Base-by-base conservation (phyloP, 2,888 invertebrate species). In the Elegia similella region DNA sequence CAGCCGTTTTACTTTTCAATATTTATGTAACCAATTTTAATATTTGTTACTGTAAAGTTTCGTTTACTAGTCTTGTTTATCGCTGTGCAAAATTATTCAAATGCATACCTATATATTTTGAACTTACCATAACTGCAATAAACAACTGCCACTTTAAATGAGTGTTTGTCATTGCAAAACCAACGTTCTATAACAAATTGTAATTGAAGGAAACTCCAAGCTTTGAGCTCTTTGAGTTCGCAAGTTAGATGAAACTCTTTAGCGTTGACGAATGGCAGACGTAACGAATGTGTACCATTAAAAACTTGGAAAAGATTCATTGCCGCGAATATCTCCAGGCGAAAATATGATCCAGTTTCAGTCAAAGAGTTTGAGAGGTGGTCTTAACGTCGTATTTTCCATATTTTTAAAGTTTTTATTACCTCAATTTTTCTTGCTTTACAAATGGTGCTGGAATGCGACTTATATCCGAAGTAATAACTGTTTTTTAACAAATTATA, bases 241-340 rank as follows among this genome's bases (percentile, higher is more conserved):
- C 74, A 84, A 84, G 83, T 85, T 82, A 76, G 78, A 77, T 75
- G 76, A 70, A 76, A 76, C 78, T 80, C 79, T 75, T 80, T 78
- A 76, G 70, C 77, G 80, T 75, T 85, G 86, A 86, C 82, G 82
- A 82, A 85, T 84, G 74, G 78, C 72, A 72, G 70, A 75, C 73
- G 82, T 86, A 83, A 87, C 85, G 82, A 86, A 88, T 88, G 85
- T 84, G 82, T 82, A 84, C 82, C 86, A 87, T 88, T 86, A 87
- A 85, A 38, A 88, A 88, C 86, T 88, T 88, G 73, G 80, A 70
- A 80, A 79, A 88, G 86, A 87, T 87, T 87, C 83, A 88, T 86
- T 80, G 83, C 83, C 78, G 72, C 77, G 80, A 83, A 84, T 83
- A 82, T 80, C 71, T 71, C 72, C 59, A 66, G 59, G 72, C 75